Evolutionary conservation across 2,797 vertebrate genomes (phyloP).

Genomic region (Peromyscus eremicus): DNA sequence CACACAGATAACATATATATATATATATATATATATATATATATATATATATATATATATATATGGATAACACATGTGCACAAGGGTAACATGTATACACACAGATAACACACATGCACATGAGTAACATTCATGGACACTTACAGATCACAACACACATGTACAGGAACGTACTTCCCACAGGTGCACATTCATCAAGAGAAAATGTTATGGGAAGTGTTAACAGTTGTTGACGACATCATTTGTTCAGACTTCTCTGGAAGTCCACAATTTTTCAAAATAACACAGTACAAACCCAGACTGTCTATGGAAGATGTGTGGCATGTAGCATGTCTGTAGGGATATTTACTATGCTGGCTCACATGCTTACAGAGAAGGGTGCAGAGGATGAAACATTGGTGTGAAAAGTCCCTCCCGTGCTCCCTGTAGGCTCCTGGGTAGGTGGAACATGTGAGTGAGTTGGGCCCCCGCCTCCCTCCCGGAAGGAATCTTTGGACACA

Average conservation of each 20-base stretch:
- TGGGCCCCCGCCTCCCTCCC: background rate
- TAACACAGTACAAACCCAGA: background rate
- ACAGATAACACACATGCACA: background rate
- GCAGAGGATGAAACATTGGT: rapidly evolving
- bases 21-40: no score
- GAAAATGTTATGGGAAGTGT: background rate
- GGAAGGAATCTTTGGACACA: no score
- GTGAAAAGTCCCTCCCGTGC: background rate
- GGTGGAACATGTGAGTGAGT: background rate
- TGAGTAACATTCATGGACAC: background rate
- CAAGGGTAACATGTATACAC: background rate
- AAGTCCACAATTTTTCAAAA: background rate
- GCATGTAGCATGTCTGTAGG: rapidly evolving
- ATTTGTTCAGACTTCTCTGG: background rate
- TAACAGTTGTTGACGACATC: background rate
- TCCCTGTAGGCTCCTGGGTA: rapidly evolving
- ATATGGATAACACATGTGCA: no score
- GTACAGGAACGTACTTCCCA: background rate
- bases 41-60: no score
- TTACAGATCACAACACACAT: background rate
- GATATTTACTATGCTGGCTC: background rate
- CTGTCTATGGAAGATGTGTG: background rate
- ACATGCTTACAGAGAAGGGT: background rate
- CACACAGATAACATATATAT: background rate
- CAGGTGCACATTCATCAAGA: background rate